Percentiles rank a stretch among this genome's conserved stretches.
Conservation (phyloP, 2,888 invertebrate genomes). For the Cephonodes hylas region DNA sequence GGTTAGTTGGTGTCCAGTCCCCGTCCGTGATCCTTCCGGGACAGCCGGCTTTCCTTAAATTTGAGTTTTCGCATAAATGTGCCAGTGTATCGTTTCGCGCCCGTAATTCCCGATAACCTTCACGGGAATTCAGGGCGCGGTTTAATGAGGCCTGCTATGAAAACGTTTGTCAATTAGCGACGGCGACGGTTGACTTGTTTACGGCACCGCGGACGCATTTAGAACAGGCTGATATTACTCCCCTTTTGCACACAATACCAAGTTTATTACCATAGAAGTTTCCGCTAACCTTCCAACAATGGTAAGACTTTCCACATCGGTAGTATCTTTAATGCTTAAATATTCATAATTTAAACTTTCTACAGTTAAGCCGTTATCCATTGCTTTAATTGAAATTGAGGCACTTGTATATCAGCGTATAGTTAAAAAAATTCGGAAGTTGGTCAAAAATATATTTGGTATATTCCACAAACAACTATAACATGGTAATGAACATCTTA, state of each 20-base stretch:
- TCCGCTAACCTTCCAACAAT: constrained; percentile 27
- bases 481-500: too few species aligned
- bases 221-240: constrained; percentile 68
- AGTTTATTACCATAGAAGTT: constrained; percentile 30
- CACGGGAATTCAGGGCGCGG: constrained; percentile 70
- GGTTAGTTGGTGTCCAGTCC: not conserved
- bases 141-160: constrained; percentile 75
- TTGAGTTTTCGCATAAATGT: not conserved
- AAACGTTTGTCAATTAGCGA: constrained; percentile 79
- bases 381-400: not conserved
- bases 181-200: constrained; percentile 72
- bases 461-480: too few species aligned
- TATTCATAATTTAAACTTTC: not conserved
- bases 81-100: constrained; percentile 18
- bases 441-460: not conserved
- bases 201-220: constrained; percentile 75
- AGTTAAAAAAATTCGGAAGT: not conserved
- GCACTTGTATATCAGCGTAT: not conserved
- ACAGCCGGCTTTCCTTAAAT: not conserved
- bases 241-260: constrained; percentile 46
- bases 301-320: constrained; percentile 12
- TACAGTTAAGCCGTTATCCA: not conserved
- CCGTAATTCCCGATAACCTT: constrained; percentile 53
- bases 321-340: not conserved
- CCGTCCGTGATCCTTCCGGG: not conserved